Conservation (phyloP, 2,888 invertebrate species). For the Rhamnusium bicolor region DNA sequence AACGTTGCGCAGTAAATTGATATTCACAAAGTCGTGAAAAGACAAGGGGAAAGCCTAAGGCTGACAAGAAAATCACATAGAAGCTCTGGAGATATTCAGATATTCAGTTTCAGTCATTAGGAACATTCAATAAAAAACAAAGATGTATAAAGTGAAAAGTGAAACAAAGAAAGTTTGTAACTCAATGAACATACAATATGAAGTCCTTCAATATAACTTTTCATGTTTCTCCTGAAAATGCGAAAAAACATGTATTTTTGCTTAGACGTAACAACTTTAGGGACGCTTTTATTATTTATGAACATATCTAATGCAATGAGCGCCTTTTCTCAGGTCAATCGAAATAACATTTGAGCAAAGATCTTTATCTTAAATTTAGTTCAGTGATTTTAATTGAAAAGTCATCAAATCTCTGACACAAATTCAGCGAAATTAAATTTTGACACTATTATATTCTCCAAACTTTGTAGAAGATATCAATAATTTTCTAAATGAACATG, state of each 20-base stretch:
- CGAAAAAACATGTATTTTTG: not conserved
- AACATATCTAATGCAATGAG: slow-evolving; percentile 11
- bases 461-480: too few species aligned
- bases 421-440: too few species aligned
- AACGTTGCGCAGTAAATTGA: slow-evolving; percentile 35
- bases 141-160: not conserved
- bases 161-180: slow-evolving; percentile 14
- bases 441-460: too few species aligned
- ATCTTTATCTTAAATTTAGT: too few species aligned
- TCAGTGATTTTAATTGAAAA: too few species aligned
- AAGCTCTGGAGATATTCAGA: slow-evolving; percentile 26
- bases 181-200: slow-evolving; percentile 13
- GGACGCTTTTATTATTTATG: slow-evolving; percentile 6
- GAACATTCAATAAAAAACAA: slow-evolving; percentile 10
- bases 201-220: slow-evolving; percentile 12
- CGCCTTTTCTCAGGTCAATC: not conserved
- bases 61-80: slow-evolving; percentile 33
- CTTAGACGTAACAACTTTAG: not conserved
- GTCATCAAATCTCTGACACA: too few species aligned
- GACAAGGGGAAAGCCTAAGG: slow-evolving; percentile 39
- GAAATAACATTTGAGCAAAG: not conserved
- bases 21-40: slow-evolving; percentile 30
- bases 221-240: not conserved
- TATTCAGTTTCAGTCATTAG: slow-evolving; percentile 31
- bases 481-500: too few species aligned